phyloP scores from a whole-genome alignment of 2,113 vertebrate genomes.

The western clawed frog (Xenopus tropicalis) region DNA sequence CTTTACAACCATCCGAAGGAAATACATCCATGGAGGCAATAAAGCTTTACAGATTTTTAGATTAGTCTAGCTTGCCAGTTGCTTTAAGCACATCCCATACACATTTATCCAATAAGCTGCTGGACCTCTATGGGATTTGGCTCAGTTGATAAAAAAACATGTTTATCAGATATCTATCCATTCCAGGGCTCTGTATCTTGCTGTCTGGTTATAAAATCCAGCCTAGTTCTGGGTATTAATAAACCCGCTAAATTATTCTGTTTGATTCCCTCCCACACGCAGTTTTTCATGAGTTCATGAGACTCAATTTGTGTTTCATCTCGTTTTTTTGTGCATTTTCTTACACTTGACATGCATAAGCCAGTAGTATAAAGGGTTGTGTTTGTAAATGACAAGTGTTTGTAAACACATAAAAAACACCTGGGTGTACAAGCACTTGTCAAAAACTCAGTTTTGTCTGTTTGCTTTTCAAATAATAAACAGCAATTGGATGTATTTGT shows the following conservation, averaged over 20 bases:
- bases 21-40: not conserved
- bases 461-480: too few species aligned
- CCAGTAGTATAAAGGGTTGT: too few species aligned
- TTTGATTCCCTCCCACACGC: conserved; percentile 16
- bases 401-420: too few species aligned
- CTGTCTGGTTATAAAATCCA: conserved; percentile 7
- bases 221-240: not conserved
- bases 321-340: too few species aligned
- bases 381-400: too few species aligned
- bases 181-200: conserved; percentile 10
- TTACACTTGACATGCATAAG: too few species aligned
- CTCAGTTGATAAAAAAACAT: conserved; percentile 17
- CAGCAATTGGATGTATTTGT: too few species aligned
- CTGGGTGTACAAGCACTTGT: too few species aligned
- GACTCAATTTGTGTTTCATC: too few species aligned
- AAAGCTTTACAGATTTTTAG: not conserved
- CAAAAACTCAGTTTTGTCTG: too few species aligned
- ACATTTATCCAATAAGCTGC: conserved; percentile 32
- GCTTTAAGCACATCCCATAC: conserved; percentile 32
- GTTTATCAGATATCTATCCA: conserved; percentile 17
- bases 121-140: conserved; percentile 35
- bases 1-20: not conserved
- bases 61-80: conserved; percentile 28
- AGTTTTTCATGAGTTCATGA: not conserved
- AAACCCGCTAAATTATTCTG: conserved; percentile 16